Conservation (phyloP, 2,888 invertebrate species). For the Coronaproctus castanopsis region DNA sequence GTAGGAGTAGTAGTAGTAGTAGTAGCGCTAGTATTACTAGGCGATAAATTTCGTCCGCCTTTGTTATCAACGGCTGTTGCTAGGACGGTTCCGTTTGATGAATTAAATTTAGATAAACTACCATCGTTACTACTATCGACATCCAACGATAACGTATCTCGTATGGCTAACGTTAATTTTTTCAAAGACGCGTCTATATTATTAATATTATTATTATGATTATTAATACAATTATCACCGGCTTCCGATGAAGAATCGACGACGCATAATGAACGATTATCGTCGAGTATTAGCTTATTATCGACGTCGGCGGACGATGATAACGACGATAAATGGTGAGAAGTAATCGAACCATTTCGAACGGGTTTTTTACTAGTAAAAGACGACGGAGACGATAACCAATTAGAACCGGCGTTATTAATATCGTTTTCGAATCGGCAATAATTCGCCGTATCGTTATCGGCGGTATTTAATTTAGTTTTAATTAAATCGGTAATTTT, state of each 20-base stretch:
- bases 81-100: too few species aligned
- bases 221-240: background rate
- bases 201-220: background rate
- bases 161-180: background rate
- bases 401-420: background rate
- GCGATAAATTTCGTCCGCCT: too few species aligned
- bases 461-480: constrained; percentile 25
- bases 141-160: background rate
- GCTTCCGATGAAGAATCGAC: background rate
- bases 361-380: background rate
- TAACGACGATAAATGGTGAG: background rate
- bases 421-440: constrained; percentile 1
- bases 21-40: too few species aligned
- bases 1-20: too few species aligned
- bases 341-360: background rate
- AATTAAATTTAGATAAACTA: too few species aligned
- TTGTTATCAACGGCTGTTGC: too few species aligned
- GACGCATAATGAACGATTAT: constrained; percentile 2
- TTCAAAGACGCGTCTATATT: background rate
- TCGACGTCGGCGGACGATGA: background rate
- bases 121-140: too few species aligned
- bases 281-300: constrained; percentile 3
- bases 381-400: background rate
- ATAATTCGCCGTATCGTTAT: background rate
- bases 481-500: constrained; percentile 11